Conservation (phyloP, 2,797 vertebrate species). For the Ctenosaura bakeri region DNA sequence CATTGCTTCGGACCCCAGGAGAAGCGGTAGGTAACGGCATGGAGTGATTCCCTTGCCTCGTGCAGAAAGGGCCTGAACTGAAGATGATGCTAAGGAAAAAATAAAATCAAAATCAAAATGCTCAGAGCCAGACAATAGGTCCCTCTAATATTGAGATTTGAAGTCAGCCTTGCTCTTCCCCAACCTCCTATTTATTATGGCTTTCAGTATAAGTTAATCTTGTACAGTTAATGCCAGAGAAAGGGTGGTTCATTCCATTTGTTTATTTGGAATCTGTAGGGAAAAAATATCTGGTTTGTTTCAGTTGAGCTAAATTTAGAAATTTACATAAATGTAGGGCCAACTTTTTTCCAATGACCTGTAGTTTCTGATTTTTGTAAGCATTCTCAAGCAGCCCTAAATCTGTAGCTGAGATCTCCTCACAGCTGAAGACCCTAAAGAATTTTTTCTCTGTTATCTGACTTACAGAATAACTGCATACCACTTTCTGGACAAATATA, state of each 20-base stretch:
- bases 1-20: too few relatives aligned
- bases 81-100: too few relatives aligned
- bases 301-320: background rate
- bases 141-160: too few relatives aligned
- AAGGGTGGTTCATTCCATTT: background rate
- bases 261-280: background rate
- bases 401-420: background rate
- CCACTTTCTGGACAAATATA: background rate
- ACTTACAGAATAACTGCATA: background rate
- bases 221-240: too few relatives aligned
- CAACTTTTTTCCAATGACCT: background rate
- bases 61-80: too few relatives aligned
- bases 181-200: too few relatives aligned
- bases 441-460: background rate
- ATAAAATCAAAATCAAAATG: too few relatives aligned
- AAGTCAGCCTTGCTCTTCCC: too few relatives aligned
- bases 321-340: slow-evolving; percentile 5
- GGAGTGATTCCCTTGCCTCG: too few relatives aligned
- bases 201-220: too few relatives aligned
- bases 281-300: background rate
- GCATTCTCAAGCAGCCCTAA: background rate
- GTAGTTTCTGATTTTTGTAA: background rate
- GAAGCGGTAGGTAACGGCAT: too few relatives aligned
- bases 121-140: too few relatives aligned
- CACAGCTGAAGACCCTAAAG: background rate